Evolutionary conservation across 2,888 invertebrate genomes (phyloP).

Genomic region (Acleris emargana): DNA sequence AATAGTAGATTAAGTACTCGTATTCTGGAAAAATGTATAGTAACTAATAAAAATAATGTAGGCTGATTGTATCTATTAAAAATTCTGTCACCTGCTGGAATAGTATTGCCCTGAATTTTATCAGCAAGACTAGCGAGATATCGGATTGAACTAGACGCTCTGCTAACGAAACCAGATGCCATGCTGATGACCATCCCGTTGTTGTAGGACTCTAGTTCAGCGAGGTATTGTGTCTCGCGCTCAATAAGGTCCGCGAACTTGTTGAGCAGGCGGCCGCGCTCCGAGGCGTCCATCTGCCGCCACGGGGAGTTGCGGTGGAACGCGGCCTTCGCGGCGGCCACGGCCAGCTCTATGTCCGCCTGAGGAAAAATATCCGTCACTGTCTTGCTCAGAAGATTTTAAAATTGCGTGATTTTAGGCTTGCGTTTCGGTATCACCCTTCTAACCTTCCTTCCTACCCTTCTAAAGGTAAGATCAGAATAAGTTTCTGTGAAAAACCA

Average conservation of each 20-base stretch:
- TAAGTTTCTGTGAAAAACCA: no score
- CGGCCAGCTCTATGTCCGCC: slow-evolving; percentile 89
- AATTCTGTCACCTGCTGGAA: slow-evolving; percentile 76
- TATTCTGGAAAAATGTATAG: no score
- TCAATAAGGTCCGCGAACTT: slow-evolving; percentile 91
- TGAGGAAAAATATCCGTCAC: slow-evolving; percentile 42
- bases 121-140: slow-evolving; percentile 95
- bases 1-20: no score
- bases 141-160: slow-evolving; percentile 79
- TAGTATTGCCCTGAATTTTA: slow-evolving; percentile 90
- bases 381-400: no score
- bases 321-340: slow-evolving; percentile 88
- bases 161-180: slow-evolving; percentile 82
- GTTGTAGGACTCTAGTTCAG: slow-evolving; percentile 94
- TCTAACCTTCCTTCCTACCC: no score
- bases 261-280: slow-evolving; percentile 88
- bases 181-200: slow-evolving; percentile 92
- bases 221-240: slow-evolving; percentile 88
- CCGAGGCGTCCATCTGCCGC: slow-evolving; percentile 92
- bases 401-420: no score
- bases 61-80: no score
- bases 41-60: no score
- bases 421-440: no score
- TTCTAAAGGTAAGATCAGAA: no score
- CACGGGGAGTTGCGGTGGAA: slow-evolving; percentile 88